Evolutionary conservation across 2,797 vertebrate species (phyloP), one percentile per base, ranked within the genome.

Genomic region (Spondyliosoma cantharus): DNA sequence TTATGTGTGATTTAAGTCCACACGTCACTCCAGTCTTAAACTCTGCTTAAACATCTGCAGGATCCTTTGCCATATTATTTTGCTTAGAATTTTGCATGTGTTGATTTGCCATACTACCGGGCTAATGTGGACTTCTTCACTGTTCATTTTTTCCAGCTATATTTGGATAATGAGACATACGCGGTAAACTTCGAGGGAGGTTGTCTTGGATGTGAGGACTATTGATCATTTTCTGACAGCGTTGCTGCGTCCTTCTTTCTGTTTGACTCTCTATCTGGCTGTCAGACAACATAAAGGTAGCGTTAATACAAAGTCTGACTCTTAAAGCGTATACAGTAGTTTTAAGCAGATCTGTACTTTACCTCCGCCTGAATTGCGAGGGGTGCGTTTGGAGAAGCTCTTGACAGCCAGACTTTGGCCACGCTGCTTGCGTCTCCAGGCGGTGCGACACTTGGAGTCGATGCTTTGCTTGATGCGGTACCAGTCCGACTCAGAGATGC

Each of bases 381-480:
- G 96, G 0, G 96, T 97, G 65, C 98, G 94, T 83, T 98, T 95
- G 2, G 98, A 99, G 89, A 99, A 99, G 93, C 98, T 99, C 93
- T 99, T 99, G 58, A 99, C 98, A 0, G 98, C 97, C 82, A 99
- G 94, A 88, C 98, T 99, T 91, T 99, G 98, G 3, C 98, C 98
- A 0, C 98, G 93, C 91, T 99, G 98, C 58, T 99, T 99, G 76
- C 98, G 94, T 75, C 98, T 96, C 98, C 98, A 99, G 0, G 98
- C 98, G 0, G 98, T 99, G 54, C 98, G 96, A 88, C 98, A 99
- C 85, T 99, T 99, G 75, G 98, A 99, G 88, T 99, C 98, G 0
- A 99, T 99, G 93, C 98, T 99, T 88, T 99, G 98, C 84, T 99
- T 99, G 91, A 99, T 99, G 19, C 98, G 95, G 61, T 99, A 99